These are phyloP conservation scores for Cerastoderma edule DNA, from an alignment of 2,888 invertebrate species.

Conservation along the genomic window DNA sequence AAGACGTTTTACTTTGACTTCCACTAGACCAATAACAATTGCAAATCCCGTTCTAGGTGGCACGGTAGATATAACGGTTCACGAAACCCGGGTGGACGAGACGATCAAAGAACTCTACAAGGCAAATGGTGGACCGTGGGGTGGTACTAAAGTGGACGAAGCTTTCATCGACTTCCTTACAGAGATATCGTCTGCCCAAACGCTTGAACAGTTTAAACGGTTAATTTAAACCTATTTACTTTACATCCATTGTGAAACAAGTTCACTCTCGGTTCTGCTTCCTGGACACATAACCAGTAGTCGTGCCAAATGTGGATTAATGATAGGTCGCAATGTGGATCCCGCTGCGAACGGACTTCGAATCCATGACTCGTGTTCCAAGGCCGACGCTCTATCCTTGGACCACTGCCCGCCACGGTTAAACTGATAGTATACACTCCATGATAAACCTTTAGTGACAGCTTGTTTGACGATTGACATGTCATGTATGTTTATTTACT, in stretches of 20 bases:
- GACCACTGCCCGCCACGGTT: too few relatives aligned
- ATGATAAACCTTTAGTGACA: too few relatives aligned
- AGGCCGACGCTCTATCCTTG: too few relatives aligned
- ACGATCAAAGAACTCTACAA: neutral
- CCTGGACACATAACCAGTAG: neutral
- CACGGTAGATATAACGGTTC: conserved; percentile 15
- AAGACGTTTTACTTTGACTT: too few relatives aligned
- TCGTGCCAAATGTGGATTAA: neutral
- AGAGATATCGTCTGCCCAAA: neutral
- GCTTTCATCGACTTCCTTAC: neutral
- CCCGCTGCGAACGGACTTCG: too few relatives aligned
- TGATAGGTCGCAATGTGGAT: too few relatives aligned
- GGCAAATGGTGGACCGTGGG: conserved; percentile 7
- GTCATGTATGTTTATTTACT: too few relatives aligned
- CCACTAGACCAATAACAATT: too few relatives aligned
- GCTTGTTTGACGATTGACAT: too few relatives aligned
- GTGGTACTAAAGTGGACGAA: conserved; percentile 19
- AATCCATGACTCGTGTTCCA: too few relatives aligned
- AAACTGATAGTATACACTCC: too few relatives aligned
- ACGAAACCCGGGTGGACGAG: neutral
- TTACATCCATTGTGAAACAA: neutral
- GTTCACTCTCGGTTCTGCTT: neutral
- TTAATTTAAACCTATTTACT: neutral
- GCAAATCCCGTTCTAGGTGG: conserved; percentile 9
- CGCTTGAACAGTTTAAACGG: neutral